phyloP scores from a whole-genome alignment of 1,140 invertebrate species.

The Zaprionus capensis region DNA sequence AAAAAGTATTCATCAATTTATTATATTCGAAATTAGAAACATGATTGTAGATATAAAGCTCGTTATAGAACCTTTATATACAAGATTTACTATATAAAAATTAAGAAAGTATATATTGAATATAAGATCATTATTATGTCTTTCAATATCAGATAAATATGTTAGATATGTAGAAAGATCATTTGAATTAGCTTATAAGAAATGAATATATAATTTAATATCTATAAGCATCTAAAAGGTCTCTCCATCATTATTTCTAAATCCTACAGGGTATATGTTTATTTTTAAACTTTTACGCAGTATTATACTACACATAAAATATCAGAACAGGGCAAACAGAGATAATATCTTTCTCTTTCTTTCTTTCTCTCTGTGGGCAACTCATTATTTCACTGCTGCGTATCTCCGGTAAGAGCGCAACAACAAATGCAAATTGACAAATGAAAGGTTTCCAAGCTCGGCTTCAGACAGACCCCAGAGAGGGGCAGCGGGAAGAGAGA shows the following conservation, averaged over 20 bases:
- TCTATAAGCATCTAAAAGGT: too few species aligned
- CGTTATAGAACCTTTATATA: too few species aligned
- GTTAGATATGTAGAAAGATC: not conserved
- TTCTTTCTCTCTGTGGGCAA: not conserved
- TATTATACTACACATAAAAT: not conserved
- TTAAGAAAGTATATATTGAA: too few species aligned
- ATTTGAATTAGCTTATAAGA: not conserved
- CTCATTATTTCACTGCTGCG: slow-evolving; percentile 4
- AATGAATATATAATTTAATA: not conserved
- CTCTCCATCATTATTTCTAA: not conserved
- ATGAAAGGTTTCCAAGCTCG: slow-evolving; percentile 18
- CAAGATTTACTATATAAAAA: too few species aligned
- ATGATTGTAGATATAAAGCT: too few species aligned
- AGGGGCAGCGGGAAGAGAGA: not conserved
- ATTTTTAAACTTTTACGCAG: not conserved
- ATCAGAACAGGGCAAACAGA: not conserved
- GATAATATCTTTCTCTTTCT: slow-evolving; percentile 13
- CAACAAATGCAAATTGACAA: slow-evolving; percentile 34
- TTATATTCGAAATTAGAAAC: too few species aligned
- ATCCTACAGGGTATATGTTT: not conserved
- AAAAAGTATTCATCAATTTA: too few species aligned
- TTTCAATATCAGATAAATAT: too few species aligned
- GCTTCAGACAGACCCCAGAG: not conserved
- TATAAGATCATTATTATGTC: too few species aligned
- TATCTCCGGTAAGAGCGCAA: not conserved